phyloP scores from a whole-genome alignment of 2,888 invertebrate genomes.

The Fragum fragum region DNA sequence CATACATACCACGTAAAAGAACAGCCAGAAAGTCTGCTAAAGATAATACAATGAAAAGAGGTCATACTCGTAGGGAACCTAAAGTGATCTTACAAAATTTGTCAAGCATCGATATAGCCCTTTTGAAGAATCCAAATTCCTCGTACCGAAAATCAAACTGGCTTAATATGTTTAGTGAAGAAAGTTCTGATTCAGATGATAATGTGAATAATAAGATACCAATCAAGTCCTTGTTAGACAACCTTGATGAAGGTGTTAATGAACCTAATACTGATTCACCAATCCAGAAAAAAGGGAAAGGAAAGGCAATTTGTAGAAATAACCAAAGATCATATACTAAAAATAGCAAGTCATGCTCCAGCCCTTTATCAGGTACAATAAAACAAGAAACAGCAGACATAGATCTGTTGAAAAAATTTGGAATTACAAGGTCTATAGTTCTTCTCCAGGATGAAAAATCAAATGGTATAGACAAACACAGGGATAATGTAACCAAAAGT shows the following conservation, averaged over 20 bases:
- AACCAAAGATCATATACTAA: not conserved
- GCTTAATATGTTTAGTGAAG: not conserved
- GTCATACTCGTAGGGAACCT: not conserved
- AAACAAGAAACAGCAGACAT: not conserved
- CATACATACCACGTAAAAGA: not conserved
- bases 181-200: slow-evolving; percentile 18
- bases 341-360: not conserved
- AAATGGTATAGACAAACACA: not conserved
- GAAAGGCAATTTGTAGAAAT: slow-evolving; percentile 5
- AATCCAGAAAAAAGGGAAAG: slow-evolving; percentile 7
- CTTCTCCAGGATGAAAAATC: not conserved
- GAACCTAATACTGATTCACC: not conserved
- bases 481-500: not conserved
- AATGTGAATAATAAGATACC: not conserved
- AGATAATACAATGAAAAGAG: not conserved
- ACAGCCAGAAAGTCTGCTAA: slow-evolving; percentile 12
- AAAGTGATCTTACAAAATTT: slow-evolving; percentile 4
- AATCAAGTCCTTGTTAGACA: slow-evolving; percentile 1
- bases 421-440: slow-evolving; percentile 17
- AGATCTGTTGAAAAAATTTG: slow-evolving; percentile 3
- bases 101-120: slow-evolving; percentile 3
- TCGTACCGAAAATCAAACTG: slow-evolving; percentile 2
- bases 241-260: not conserved
- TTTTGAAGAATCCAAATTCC: slow-evolving; percentile 17
- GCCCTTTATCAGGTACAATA: not conserved